Evolutionary conservation across 1,140 invertebrate species (phyloP), one percentile per base, ranked within the genome.

Genomic region (Colletes latitarsis): DNA sequence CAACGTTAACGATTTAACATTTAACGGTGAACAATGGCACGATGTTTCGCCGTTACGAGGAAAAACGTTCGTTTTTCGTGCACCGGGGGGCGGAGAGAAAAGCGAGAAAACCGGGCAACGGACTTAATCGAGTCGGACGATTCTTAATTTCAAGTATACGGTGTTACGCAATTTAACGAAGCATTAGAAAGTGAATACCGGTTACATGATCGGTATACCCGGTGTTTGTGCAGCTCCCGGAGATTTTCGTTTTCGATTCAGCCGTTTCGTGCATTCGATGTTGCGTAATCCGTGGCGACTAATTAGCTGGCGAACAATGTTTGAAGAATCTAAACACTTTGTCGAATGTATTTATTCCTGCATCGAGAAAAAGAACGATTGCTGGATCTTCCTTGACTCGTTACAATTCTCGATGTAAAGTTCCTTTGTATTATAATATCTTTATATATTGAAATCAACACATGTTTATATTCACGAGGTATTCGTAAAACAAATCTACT

Each of bases 141-240:
- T 73, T 73, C 60, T 46, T 66, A 73, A 80, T 74, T 58, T 74
- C 21, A 74, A 58, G 49, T 78, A 64, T 60, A 74, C 52, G 12
- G 0, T 0, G 39, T 80, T 80, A 52, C 63, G 72, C 19, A 75
- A 80, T 68, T 8, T 46, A n/a, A n/a, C 71, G 72, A 57, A 67
- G 41, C 72, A 80, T 80, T 80, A 80, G 78, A 80, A 80, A 80
- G 78, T 75, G 72, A 52, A 74, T 68, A 55, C 53, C 78, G 63
- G 46, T 80, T 80, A 80, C 77, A 75, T 75, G 69, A 78, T 72
- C 77, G 77, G 69, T 41, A 72, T 72, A 72, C 49, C 77, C 46
- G 12, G 49, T 9, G 69, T 62, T 69, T 41, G 60, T 79, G 77
- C 60, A 79, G 21, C 52, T 52, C 19, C 19, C 17, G 57, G 43